Evolutionary conservation across 2,797 vertebrate species (phyloP), one percentile per base, ranked within the genome.

Genomic region (Malurus splendens): DNA sequence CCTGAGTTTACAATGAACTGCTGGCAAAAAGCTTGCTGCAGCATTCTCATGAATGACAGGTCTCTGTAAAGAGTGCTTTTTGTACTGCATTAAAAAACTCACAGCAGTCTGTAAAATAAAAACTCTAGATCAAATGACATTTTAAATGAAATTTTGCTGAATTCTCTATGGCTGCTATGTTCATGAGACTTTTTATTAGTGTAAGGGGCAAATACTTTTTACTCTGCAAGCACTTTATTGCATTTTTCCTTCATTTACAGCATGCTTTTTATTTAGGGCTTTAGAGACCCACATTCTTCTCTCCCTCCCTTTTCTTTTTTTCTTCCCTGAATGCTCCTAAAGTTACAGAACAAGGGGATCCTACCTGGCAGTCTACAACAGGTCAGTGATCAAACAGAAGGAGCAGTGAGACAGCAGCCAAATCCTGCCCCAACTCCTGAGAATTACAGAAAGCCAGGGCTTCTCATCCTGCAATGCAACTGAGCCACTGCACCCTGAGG

Each of bases 311-410:
- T 71, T 71, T 59, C 82, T 81, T 86, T 85, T 16, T 76, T 89
- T 57, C 84, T 64, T 81, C 57, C 87, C 87, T 94, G 94, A 97
- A 96, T 64, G 82, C 95, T 97, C 92, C 95, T 97, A 93, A 97
- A 96, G 96, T 97, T 97, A 96, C 96, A 95, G 89, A 94, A 96
- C 94, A 97, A 94, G 95, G 94, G 90, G 94, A 95, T 89, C 96
- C 96, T 97, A 97, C 96, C 95, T 96, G 97, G 94, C 93, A 91
- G 72, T 79, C 88, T 96, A 93, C 76, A 93, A 98, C 96, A 98
- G 97, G 96, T 98, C 97, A 98, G 64, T 97, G 98, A 98, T 98
- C 98, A 98, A 98, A 98, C 94, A 96, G 91, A 93, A 86, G 68
- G 88, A 95, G 73, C 94, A 95, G 90, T 85, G 84, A 95, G 92